A percentile compares a stretch with the other conserved stretches of the same genome.
Evolutionary conservation across 2,797 vertebrate genomes (phyloP).

Genomic region (Alauda arvensis): DNA sequence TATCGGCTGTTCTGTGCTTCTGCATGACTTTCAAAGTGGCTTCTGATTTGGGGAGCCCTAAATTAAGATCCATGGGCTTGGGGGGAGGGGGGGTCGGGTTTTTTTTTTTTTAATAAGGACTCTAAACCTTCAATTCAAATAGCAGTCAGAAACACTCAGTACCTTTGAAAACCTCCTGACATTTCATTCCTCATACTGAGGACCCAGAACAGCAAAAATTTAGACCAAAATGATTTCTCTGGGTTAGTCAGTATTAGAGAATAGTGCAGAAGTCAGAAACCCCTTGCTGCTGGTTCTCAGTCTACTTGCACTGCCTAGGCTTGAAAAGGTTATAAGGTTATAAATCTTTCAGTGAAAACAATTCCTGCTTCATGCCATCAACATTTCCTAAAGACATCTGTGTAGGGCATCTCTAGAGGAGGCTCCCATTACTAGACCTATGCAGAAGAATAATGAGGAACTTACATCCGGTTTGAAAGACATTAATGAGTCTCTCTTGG

Average conservation of each 20-base stretch:
- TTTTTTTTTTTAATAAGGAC: conserved; percentile 21
- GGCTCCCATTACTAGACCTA: conserved; percentile 35
- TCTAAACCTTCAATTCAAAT: conserved; percentile 38
- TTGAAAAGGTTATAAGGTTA: conserved; percentile 48
- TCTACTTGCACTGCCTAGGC: neutral
- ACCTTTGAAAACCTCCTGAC: conserved; percentile 38
- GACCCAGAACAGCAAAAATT: conserved; percentile 39
- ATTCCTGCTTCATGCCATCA: conserved; percentile 45
- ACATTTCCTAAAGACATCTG: conserved; percentile 53
- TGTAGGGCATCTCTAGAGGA: conserved; percentile 50
- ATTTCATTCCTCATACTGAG: conserved; percentile 7
- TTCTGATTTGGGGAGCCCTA: conserved; percentile 61
- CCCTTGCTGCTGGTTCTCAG: conserved; percentile 30
- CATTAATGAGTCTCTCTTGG: conserved; percentile 56
- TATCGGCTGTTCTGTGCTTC: conserved; percentile 47
- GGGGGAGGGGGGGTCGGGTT: neutral
- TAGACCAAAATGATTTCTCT: conserved; percentile 26
- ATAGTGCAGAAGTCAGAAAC: conserved; percentile 25
- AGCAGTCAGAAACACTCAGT: conserved; percentile 5
- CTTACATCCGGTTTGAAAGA: conserved; percentile 43
- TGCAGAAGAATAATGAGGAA: conserved; percentile 51
- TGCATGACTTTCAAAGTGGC: conserved; percentile 50
- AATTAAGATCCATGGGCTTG: conserved; percentile 45
- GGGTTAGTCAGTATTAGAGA: conserved; percentile 16
- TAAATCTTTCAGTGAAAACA: conserved; percentile 56